Percentiles rank a stretch among this genome's conserved stretches.
phyloP scores from a whole-genome alignment of 2,888 invertebrate species.

The Macrosoma leucophasiata region DNA sequence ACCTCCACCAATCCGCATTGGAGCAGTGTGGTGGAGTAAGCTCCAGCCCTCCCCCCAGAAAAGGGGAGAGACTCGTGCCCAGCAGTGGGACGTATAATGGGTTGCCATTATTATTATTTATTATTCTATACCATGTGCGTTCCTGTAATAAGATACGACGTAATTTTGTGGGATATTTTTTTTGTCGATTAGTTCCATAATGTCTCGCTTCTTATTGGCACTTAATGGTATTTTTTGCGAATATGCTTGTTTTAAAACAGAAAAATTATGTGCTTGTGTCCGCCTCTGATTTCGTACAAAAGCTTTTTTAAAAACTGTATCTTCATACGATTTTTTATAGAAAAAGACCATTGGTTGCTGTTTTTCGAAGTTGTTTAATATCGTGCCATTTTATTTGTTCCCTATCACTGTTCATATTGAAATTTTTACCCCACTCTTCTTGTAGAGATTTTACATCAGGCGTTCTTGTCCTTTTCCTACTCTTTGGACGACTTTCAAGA shows the following conservation, averaged over 20 bases:
- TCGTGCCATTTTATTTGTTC: slow-evolving; percentile 20
- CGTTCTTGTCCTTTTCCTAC: no score
- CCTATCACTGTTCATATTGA: slow-evolving; percentile 16
- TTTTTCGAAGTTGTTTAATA: slow-evolving; percentile 21
- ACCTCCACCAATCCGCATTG: no score
- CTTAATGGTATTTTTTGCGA: slow-evolving; percentile 16
- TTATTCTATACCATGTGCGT: slow-evolving; percentile 5
- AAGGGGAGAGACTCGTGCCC: no score
- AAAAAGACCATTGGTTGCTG: slow-evolving; percentile 14
- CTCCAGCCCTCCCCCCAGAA: no score
- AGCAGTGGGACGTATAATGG: no score
- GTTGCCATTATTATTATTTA: no score
- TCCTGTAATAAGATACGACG: slow-evolving; percentile 14
- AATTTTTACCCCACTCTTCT: slow-evolving; percentile 23
- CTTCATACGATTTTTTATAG: slow-evolving; percentile 24
- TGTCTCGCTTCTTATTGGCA: slow-evolving; percentile 20
- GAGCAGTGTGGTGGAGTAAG: no score
- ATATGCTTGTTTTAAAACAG: slow-evolving; percentile 18
- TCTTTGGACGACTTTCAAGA: no score
- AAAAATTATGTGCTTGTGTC: no score
- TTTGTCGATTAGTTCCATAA: slow-evolving; percentile 17
- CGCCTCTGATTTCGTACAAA: slow-evolving; percentile 22
- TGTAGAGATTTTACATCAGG: slow-evolving; percentile 25
- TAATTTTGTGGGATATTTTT: slow-evolving; percentile 15
- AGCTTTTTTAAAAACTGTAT: slow-evolving; percentile 16